These are phyloP conservation scores for Sphinx pinastri DNA, from an alignment of 2,888 invertebrate genomes.

Conservation along the genomic window DNA sequence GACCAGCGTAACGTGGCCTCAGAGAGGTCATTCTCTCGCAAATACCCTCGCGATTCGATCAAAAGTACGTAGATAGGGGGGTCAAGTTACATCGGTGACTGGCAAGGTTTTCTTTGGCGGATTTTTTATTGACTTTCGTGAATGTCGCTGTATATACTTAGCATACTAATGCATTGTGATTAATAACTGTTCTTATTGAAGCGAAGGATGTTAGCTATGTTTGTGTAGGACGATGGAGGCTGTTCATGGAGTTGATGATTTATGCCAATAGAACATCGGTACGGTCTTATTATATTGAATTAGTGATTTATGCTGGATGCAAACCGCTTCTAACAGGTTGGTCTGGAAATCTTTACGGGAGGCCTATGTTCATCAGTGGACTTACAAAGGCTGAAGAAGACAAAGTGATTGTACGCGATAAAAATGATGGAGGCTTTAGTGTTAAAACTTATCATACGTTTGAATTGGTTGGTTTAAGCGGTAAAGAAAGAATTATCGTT, in stretches of 20 bases:
- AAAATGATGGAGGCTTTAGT: too few species aligned
- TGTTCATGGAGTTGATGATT: neutral
- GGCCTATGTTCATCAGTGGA: too few species aligned
- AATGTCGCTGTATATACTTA: slow-evolving; percentile 31
- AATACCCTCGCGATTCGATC: slow-evolving; percentile 22
- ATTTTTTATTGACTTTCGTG: slow-evolving; percentile 41
- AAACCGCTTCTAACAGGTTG: too few species aligned
- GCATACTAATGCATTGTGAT: slow-evolving; percentile 24
- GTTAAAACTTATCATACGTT: too few species aligned
- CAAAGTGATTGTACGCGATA: too few species aligned
- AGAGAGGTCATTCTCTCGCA: slow-evolving; percentile 41
- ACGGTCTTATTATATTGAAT: neutral
- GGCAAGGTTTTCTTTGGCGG: slow-evolving; percentile 39
- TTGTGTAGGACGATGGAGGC: neutral
- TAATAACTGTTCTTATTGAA: slow-evolving; percentile 23
- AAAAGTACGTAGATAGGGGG: slow-evolving; percentile 31
- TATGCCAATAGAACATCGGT: neutral
- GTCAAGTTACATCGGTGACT: slow-evolving; percentile 40
- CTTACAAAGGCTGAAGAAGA: too few species aligned
- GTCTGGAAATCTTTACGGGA: too few species aligned
- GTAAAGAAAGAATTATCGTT: too few species aligned
- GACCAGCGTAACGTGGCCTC: slow-evolving; percentile 45
- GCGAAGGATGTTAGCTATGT: neutral
- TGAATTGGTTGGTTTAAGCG: too few species aligned
- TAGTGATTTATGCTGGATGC: neutral